Evolutionary conservation across 1,140 invertebrate species (phyloP).

Genomic region (Orius laevigatus): DNA sequence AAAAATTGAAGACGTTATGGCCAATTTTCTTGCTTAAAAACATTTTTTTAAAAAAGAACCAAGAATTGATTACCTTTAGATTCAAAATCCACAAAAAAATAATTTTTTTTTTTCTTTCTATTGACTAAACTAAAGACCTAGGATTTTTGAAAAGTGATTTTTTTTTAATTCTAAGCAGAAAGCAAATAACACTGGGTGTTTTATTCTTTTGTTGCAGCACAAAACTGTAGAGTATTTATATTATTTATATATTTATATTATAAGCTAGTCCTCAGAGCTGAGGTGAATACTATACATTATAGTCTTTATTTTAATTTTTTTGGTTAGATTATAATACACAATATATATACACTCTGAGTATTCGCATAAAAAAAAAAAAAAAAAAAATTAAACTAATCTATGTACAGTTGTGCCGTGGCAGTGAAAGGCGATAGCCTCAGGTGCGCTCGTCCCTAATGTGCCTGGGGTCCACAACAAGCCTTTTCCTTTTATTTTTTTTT

Average conservation of each 20-base stretch:
- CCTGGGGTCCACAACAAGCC: too few relatives aligned
- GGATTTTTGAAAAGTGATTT: too few relatives aligned
- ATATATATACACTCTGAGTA: constrained; percentile 8
- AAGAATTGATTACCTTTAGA: too few relatives aligned
- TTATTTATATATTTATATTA: constrained; percentile 6
- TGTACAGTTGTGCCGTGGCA: constrained; percentile 21
- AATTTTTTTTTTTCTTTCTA: too few relatives aligned
- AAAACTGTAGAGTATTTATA: constrained; percentile 8
- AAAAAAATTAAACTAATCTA: constrained; percentile 11
- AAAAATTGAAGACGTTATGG: too few relatives aligned
- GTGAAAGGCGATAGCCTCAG: constrained; percentile 17
- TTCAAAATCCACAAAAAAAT: too few relatives aligned
- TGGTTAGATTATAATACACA: constrained; percentile 17
- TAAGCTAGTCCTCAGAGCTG: constrained; percentile 19
- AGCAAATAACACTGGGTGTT: too few relatives aligned
- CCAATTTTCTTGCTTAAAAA: too few relatives aligned
- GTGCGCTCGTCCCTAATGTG: constrained; percentile 3
- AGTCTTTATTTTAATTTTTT: constrained; percentile 13
- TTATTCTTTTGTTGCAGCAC: too few relatives aligned
- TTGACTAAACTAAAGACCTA: too few relatives aligned
- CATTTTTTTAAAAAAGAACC: too few relatives aligned
- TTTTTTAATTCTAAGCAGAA: too few relatives aligned
- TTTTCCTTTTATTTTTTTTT: background rate
- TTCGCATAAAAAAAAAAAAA: constrained; percentile 13
- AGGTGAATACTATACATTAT: constrained; percentile 21